Conservation (phyloP, 2,113 vertebrate species). For the Boulengerochromis microlepis region DNA sequence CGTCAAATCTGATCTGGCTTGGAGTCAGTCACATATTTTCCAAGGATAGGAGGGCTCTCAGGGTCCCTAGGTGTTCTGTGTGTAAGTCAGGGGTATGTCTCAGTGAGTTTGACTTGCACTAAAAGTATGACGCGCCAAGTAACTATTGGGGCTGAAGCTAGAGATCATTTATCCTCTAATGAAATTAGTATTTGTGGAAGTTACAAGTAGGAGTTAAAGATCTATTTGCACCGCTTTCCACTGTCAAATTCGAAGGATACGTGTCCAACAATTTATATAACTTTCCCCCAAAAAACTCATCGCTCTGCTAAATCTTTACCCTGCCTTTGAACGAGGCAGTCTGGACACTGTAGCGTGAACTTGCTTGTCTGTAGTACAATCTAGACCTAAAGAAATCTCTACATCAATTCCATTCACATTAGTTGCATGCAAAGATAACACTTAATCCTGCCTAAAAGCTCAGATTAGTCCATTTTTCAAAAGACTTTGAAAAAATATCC, state of each 20-base stretch:
- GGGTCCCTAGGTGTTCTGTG: background rate
- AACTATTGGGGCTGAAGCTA: background rate
- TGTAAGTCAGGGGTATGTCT: background rate
- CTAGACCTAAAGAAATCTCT: background rate
- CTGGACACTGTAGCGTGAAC: background rate
- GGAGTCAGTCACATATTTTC: background rate
- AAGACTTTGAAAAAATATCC: background rate
- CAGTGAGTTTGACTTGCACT: background rate
- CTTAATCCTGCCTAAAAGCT: background rate
- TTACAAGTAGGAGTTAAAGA: background rate
- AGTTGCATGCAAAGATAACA: background rate
- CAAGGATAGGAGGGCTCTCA: background rate
- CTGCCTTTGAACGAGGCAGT: background rate
- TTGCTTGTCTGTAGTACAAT: background rate
- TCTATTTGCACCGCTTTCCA: background rate
- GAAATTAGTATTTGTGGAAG: background rate
- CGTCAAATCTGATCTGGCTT: background rate
- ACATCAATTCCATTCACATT: background rate
- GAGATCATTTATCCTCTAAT: background rate
- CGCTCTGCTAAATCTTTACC: background rate
- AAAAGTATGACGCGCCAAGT: background rate
- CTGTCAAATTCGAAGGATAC: background rate
- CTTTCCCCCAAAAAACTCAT: background rate
- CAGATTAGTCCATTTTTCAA: background rate
- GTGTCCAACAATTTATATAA: background rate